Conservation (phyloP, 2,888 invertebrate species). For the Hydrotaea cyrtoneurina region DNA sequence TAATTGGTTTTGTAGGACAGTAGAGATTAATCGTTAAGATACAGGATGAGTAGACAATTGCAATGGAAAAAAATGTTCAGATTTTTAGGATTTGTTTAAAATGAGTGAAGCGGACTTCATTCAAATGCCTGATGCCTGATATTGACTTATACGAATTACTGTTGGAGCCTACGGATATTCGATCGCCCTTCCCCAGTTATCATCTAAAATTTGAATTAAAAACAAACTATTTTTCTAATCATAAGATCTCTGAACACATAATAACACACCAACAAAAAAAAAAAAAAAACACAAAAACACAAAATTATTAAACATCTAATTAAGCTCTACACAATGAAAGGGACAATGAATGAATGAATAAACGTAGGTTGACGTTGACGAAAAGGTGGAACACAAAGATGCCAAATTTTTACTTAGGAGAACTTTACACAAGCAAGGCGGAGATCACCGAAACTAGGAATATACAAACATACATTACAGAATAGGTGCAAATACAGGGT, state of each 20-base stretch:
- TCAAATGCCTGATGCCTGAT: no score
- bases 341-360: not conserved
- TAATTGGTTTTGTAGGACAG: no score
- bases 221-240: constrained; percentile 16
- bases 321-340: constrained; percentile 6
- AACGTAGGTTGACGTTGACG: not conserved
- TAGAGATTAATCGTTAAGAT: no score
- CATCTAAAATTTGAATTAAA: not conserved
- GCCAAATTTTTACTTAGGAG: constrained; percentile 58
- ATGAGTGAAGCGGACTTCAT: no score
- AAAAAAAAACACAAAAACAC: not conserved
- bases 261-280: no score
- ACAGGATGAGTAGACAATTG: no score
- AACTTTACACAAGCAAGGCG: constrained; percentile 45
- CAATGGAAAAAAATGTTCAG: no score
- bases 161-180: not conserved
- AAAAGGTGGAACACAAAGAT: constrained; percentile 56
- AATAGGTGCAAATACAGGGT: constrained; percentile 54
- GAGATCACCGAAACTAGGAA: constrained; percentile 49
- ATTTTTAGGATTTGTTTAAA: no score
- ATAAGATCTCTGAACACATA: not conserved
- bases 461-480: not conserved
- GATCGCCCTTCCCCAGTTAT: not conserved
- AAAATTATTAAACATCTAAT: not conserved
- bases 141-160: no score